A percentile compares a stretch with the other conserved stretches of the same genome.
Conservation (phyloP, 64 coral and sea anemone species). For the Montipora efflorescens region DNA sequence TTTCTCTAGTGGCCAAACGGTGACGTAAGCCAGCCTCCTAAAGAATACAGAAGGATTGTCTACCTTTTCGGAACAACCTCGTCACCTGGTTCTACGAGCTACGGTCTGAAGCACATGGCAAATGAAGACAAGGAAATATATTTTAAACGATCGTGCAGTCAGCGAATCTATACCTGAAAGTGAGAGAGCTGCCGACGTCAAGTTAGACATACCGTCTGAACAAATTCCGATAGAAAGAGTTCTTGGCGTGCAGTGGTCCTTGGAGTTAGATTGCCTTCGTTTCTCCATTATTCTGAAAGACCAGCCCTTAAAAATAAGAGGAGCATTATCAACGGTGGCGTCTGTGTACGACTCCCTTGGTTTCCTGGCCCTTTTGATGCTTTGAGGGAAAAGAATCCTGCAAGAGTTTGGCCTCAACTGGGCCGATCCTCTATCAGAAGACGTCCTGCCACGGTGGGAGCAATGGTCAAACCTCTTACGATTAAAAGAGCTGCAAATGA, state of each 20-base stretch:
- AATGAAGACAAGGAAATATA: too few relatives aligned
- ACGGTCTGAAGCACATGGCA: too few relatives aligned
- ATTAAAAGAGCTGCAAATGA: slow-evolving; percentile 19
- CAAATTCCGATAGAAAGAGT: slow-evolving; percentile 18
- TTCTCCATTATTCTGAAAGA: not conserved
- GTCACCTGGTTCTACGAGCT: too few relatives aligned
- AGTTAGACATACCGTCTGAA: not conserved
- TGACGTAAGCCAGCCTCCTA: too few relatives aligned
- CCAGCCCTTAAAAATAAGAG: not conserved
- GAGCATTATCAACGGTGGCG: slow-evolving; percentile 2
- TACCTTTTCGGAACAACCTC: too few relatives aligned
- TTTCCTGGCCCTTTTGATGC: not conserved
- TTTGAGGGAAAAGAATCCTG: not conserved
- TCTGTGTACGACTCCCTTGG: slow-evolving; percentile 49
- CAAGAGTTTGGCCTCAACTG: not conserved
- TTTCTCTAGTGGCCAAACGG: too few relatives aligned
- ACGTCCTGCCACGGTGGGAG: not conserved
- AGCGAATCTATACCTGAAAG: too few relatives aligned
- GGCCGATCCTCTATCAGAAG: not conserved
- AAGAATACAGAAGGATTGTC: too few relatives aligned
- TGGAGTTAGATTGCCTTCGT: not conserved
- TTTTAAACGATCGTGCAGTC: too few relatives aligned
- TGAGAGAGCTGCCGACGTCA: not conserved
- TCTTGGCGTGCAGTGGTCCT: slow-evolving; percentile 2
- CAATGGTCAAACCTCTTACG: not conserved